A percentile compares a stretch with the other conserved stretches of the same genome.
These are phyloP conservation scores for Anastrepha ludens DNA, from an alignment of 1,140 invertebrate species.

Conservation along the genomic window DNA sequence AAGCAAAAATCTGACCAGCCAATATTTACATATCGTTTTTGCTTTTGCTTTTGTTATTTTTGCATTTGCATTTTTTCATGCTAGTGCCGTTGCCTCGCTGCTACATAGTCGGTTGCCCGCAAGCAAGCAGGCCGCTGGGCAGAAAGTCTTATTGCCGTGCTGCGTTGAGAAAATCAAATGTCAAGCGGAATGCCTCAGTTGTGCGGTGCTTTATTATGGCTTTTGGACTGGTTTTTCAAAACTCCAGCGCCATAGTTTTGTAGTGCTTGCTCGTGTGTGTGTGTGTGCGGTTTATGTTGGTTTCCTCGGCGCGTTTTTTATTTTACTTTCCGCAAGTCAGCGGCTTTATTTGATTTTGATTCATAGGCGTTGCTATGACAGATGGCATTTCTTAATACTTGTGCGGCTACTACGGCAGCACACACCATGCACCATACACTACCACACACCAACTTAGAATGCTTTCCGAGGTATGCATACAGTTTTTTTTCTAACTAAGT, in stretches of 20 bases:
- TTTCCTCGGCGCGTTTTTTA: neutral
- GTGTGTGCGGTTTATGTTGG: no score
- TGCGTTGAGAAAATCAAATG: conserved; percentile 32
- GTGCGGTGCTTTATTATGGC: neutral
- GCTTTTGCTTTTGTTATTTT: conserved; percentile 16
- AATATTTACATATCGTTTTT: conserved; percentile 46
- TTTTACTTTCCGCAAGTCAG: conserved; percentile 2
- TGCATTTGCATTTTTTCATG: neutral
- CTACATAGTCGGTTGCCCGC: neutral
- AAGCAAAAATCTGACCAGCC: conserved; percentile 31
- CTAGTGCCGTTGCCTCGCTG: neutral
- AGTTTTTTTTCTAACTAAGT: neutral
- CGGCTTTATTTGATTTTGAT: conserved; percentile 48
- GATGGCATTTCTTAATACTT: conserved; percentile 40
- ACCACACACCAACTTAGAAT: neutral
- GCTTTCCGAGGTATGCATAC: neutral
- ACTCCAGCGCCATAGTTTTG: neutral
- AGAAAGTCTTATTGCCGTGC: neutral
- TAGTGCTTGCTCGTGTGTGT: neutral
- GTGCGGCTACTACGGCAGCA: neutral
- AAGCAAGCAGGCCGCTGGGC: neutral
- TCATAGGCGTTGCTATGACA: conserved; percentile 35
- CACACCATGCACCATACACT: neutral
- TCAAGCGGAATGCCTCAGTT: conserved; percentile 23
- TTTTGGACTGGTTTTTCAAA: neutral